Conservation (phyloP, 64 coral and sea anemone genomes). For the Porites lutea region DNA sequence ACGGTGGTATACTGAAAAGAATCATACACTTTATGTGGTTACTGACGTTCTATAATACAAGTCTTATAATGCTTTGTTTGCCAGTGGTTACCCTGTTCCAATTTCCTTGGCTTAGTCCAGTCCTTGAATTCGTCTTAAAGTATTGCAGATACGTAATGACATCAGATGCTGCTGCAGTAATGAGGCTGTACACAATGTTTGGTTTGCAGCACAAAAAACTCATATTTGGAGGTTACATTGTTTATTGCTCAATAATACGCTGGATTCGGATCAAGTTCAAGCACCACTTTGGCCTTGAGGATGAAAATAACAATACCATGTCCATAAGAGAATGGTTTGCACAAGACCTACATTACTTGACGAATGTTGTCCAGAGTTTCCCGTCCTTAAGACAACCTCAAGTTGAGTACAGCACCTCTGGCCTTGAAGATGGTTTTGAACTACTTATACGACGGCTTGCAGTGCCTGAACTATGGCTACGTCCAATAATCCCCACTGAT, state of each 20-base stretch:
- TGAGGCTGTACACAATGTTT: slow-evolving; percentile 62
- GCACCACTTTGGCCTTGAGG: slow-evolving; percentile 58
- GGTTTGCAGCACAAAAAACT: slow-evolving; percentile 57
- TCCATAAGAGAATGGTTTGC: slow-evolving; percentile 75
- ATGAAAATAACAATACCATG: slow-evolving; percentile 31
- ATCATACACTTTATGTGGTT: slow-evolving; percentile 76
- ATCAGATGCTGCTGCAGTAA: slow-evolving; percentile 73
- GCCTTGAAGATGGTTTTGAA: slow-evolving; percentile 81
- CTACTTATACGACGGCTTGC: slow-evolving; percentile 69
- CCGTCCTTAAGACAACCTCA: slow-evolving; percentile 57
- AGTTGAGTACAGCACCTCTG: slow-evolving; percentile 66
- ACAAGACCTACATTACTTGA: slow-evolving; percentile 87
- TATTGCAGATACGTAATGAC: slow-evolving; percentile 84
- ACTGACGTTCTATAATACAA: slow-evolving; percentile 87
- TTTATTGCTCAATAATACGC: slow-evolving; percentile 67
- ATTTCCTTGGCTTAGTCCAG: slow-evolving; percentile 60
- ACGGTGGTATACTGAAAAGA: slow-evolving; percentile 91
- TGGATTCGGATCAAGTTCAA: slow-evolving; percentile 80
- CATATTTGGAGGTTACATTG: slow-evolving; percentile 60
- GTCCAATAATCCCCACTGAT: slow-evolving; percentile 73
- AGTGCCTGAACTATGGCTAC: slow-evolving; percentile 79
- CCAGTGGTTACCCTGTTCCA: slow-evolving; percentile 84
- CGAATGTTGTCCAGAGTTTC: slow-evolving; percentile 67
- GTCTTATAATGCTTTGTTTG: slow-evolving; percentile 83
- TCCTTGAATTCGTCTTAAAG: slow-evolving; percentile 75